phyloP scores from a whole-genome alignment of 2,888 invertebrate species.

The Buathra laborator region DNA sequence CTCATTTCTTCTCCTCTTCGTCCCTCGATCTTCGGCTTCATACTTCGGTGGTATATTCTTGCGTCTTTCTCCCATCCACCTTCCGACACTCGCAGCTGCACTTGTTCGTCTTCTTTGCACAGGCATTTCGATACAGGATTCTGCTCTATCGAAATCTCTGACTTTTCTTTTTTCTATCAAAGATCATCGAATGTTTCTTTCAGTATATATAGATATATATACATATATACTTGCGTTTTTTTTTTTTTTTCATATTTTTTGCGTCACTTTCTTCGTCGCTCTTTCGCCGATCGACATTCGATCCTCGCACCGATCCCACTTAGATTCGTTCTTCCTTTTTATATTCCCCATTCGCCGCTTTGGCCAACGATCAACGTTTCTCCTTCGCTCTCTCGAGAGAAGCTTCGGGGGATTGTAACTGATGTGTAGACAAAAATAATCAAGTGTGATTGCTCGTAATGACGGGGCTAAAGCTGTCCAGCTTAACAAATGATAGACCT shows the following conservation, averaged over 20 bases:
- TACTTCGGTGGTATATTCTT: neutral
- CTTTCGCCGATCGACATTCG: slow-evolving; percentile 45
- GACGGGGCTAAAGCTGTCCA: slow-evolving; percentile 84
- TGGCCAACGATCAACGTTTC: slow-evolving; percentile 34
- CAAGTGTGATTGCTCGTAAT: slow-evolving; percentile 85
- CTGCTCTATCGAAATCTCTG: slow-evolving; percentile 17
- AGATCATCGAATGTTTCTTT: slow-evolving; percentile 12
- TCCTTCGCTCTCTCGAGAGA: slow-evolving; percentile 15
- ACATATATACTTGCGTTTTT: slow-evolving; percentile 2
- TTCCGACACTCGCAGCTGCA: slow-evolving; percentile 29
- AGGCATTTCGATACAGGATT: neutral
- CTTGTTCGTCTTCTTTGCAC: slow-evolving; percentile 28
- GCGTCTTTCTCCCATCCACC: slow-evolving; percentile 8
- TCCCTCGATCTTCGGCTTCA: neutral
- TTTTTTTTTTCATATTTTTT: neutral
- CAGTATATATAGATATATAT: neutral
- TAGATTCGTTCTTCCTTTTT: slow-evolving; percentile 35
- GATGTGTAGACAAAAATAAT: slow-evolving; percentile 84
- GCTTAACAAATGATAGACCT: slow-evolving; percentile 84
- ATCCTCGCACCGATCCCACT: slow-evolving; percentile 52
- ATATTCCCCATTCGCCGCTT: slow-evolving; percentile 33
- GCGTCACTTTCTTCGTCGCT: slow-evolving; percentile 16
- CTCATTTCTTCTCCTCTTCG: slow-evolving; percentile 10
- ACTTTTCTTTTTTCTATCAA: slow-evolving; percentile 39
- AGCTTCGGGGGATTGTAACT: slow-evolving; percentile 57